Base-by-base conservation (phyloP, 2,888 invertebrate genomes). In the Lasius fuliginosus region DNA sequence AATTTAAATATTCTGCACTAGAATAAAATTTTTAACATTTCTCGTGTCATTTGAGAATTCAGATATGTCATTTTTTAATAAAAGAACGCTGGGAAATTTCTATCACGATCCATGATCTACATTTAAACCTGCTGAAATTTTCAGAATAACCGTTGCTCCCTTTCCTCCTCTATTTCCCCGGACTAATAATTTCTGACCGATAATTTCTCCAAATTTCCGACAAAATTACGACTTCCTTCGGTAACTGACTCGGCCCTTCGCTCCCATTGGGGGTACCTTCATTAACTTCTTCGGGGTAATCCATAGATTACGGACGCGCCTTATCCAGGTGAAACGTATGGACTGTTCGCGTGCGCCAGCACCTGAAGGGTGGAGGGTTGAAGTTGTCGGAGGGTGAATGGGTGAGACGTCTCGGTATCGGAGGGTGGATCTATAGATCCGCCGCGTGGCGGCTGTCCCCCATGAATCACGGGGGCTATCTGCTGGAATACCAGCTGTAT, bases 381-480 rank as follows among this genome's bases (percentile, higher is more conserved):
- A 73, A 58, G 65, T 46, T 60, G 71, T 60, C 60, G 23, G 53
- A 23, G 40, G 58, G 68, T 76, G 53, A 40, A 49, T 18, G 46
- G 83, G 75, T 58, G 83, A 85, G 87, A 86, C 92, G 92, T 93
- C 93, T 92, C 91, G 93, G 91, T 94, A 94, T 94, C 94, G 85
- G 79, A 36, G 90, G 88, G 64, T 83, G 87, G 91, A 94, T 94
- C 94, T 94, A 93, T 94, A 92, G 94, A 93, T 93, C 93, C 69
- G 69, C 69, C 69, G 79, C 79, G 93, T 90, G 90, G 88, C 86
- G 90, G 91, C 91, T 92, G 93, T 93, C 94, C 93, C 85, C 92
- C 92, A 94, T 94, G 94, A 94, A 94, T 94, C 94, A 94, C 94
- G 90, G 92, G 23, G 91, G 92, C 93, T 94, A 94, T 94, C 94